A percentile compares a stretch with the other conserved stretches of the same genome.
Evolutionary conservation across 2,113 vertebrate genomes (phyloP).

Genomic region (Laterallus jamaicensis): DNA sequence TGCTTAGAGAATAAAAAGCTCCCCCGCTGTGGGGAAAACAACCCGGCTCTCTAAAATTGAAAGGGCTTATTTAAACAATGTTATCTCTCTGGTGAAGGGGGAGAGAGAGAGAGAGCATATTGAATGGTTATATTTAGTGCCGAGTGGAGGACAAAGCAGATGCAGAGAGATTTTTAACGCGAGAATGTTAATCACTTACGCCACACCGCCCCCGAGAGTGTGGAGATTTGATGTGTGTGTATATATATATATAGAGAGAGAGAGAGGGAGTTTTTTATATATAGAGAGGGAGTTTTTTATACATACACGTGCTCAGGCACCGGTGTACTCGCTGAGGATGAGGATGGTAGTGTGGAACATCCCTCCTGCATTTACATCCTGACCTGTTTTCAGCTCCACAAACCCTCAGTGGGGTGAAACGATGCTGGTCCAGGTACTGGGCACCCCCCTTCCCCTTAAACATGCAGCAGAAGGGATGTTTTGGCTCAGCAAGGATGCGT

Average conservation of each 20-base stretch:
- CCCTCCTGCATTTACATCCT: background rate
- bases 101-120: constrained; percentile 19
- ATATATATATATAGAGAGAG: background rate
- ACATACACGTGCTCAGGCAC: background rate
- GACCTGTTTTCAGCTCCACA: background rate
- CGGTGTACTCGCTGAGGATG: background rate
- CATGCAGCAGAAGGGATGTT: rapidly evolving
- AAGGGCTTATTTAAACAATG: constrained; percentile 60
- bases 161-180: background rate
- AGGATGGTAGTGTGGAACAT: background rate
- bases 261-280: background rate
- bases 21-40: background rate
- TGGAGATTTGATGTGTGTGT: too few relatives aligned
- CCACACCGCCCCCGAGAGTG: background rate
- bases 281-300: background rate
- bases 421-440: rapidly evolving
- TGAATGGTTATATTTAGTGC: constrained; percentile 41
- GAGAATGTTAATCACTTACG: background rate
- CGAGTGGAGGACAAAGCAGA: background rate
- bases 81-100: constrained; percentile 19
- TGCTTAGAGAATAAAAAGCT: constrained; percentile 25
- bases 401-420: rapidly evolving
- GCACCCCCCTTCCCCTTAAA: rapidly evolving
- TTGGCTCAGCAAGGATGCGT: too few relatives aligned
- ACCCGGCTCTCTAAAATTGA: constrained; percentile 45